Conservation (phyloP, 1,140 invertebrate species). For the Globodera ellingtonae region DNA sequence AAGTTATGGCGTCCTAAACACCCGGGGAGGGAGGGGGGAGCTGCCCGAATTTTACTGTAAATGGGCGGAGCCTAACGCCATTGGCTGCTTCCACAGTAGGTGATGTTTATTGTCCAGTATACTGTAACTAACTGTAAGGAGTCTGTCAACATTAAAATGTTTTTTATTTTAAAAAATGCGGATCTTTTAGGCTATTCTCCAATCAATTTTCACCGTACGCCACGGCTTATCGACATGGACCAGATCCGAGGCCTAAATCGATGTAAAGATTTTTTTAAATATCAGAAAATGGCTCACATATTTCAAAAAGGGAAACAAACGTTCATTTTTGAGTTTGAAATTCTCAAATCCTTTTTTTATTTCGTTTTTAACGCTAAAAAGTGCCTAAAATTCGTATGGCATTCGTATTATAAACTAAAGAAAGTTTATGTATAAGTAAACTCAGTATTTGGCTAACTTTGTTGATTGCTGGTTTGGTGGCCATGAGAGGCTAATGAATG, state of each 20-base stretch:
- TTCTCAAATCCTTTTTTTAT: background rate
- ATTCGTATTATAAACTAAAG: no score
- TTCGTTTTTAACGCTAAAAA: background rate
- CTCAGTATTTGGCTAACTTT: no score
- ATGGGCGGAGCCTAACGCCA: no score
- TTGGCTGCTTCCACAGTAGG: no score
- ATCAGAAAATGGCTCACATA: background rate
- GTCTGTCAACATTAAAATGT: no score
- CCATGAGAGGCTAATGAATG: background rate
- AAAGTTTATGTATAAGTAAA: no score
- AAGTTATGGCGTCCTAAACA: no score
- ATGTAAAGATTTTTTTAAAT: constrained; percentile 34
- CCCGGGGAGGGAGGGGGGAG: no score
- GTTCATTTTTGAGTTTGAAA: background rate
- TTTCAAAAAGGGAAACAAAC: background rate
- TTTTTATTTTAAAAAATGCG: background rate
- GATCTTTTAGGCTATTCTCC: constrained; percentile 42
- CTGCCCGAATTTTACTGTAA: no score
- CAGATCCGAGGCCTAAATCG: constrained; percentile 56
- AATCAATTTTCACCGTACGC: constrained; percentile 44
- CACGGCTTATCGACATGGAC: constrained; percentile 50
- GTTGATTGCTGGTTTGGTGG: no score
- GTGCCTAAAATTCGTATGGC: background rate
- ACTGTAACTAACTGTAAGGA: no score
- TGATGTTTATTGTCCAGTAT: no score